A percentile compares a stretch with the other conserved stretches of the same genome.
Conservation (phyloP, 2,888 invertebrate genomes). For the Busseola fusca region DNA sequence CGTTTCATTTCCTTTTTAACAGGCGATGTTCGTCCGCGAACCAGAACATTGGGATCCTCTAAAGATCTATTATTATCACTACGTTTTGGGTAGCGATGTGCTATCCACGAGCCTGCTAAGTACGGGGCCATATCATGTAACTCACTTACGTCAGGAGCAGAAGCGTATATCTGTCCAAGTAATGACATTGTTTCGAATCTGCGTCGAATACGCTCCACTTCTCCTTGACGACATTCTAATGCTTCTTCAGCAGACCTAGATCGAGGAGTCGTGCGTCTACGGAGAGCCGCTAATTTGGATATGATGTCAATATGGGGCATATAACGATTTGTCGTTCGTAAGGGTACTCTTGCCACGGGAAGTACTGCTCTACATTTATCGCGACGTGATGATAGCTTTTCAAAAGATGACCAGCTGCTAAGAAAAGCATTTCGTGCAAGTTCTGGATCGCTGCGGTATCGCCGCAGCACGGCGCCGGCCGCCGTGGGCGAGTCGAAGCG, state of each 20-base stretch:
- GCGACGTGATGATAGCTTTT: constrained; percentile 73
- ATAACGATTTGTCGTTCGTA: constrained; percentile 91
- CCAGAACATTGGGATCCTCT: constrained; percentile 78
- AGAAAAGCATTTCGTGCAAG: constrained; percentile 90
- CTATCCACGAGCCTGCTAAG: constrained; percentile 93
- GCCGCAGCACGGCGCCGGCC: constrained; percentile 85
- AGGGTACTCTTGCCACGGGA: constrained; percentile 90
- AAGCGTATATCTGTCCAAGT: constrained; percentile 94
- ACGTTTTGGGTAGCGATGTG: constrained; percentile 93
- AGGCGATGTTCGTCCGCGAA: constrained; percentile 77
- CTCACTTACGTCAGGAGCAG: constrained; percentile 94
- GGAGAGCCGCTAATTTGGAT: constrained; percentile 93
- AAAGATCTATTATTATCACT: constrained; percentile 91
- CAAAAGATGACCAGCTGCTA: constrained; percentile 84
- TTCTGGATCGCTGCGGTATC: constrained; percentile 94
- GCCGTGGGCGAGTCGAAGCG: constrained; percentile 93
- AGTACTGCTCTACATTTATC: constrained; percentile 84
- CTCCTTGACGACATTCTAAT: constrained; percentile 89
- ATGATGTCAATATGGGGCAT: constrained; percentile 98
- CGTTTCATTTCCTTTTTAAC: constrained; percentile 83
- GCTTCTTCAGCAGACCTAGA: constrained; percentile 87
- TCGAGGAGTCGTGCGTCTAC: constrained; percentile 83
- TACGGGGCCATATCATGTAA: constrained; percentile 94
- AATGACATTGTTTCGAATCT: constrained; percentile 93
- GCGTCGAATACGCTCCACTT: constrained; percentile 92